Percentiles rank a stretch among this genome's conserved stretches.
These are phyloP conservation scores for Tetrao urogallus DNA, from an alignment of 2,113 vertebrate species.

Conservation along the genomic window DNA sequence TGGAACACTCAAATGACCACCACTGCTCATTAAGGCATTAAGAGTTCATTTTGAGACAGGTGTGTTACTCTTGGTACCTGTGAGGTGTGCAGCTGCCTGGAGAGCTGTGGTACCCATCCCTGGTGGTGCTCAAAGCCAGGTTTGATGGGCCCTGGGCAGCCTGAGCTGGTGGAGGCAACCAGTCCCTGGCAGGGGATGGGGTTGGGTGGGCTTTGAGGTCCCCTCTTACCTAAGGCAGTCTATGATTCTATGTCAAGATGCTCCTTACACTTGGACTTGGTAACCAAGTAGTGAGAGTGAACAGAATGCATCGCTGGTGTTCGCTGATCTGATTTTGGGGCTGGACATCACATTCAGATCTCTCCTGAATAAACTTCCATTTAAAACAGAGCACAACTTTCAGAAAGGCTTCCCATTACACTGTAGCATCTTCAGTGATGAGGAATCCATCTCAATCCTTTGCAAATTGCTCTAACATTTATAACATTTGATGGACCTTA, in stretches of 20 bases:
- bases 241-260: background rate
- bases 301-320: background rate
- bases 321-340: background rate
- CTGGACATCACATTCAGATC: background rate
- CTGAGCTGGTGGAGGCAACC: too few relatives aligned
- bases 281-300: background rate
- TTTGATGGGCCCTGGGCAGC: too few relatives aligned
- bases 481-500: background rate
- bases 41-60: background rate
- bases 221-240: too few relatives aligned
- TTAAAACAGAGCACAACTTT: background rate
- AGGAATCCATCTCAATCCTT: background rate
- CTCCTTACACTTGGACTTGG: background rate
- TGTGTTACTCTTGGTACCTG: background rate
- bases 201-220: too few relatives aligned
- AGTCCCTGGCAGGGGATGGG: too few relatives aligned
- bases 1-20: background rate
- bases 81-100: too few relatives aligned
- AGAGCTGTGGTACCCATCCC: too few relatives aligned
- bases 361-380: background rate
- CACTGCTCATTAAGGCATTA: background rate
- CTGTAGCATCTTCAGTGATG: background rate
- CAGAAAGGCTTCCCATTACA: background rate
- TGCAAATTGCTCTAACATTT: background rate
- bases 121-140: too few relatives aligned